Evolutionary conservation across 2,113 vertebrate genomes (phyloP).

Genomic region (Gyps fulvus): DNA sequence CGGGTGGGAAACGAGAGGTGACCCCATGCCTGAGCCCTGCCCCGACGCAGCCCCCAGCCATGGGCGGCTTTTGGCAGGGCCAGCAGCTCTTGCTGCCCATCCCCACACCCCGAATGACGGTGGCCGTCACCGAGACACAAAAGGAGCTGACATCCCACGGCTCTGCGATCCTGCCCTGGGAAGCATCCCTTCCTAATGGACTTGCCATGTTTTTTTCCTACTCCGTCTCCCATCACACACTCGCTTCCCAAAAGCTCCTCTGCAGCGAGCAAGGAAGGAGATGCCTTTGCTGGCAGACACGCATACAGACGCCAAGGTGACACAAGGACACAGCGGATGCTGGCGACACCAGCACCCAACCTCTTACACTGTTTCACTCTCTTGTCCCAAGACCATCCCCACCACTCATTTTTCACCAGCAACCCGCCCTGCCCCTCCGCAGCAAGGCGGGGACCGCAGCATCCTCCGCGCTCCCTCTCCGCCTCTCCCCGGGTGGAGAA

Average conservation of each 20-base stretch:
- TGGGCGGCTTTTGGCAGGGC: accelerated
- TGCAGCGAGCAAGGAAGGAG: not conserved
- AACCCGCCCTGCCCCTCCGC: not conserved
- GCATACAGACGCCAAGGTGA: not conserved
- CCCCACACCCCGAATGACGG: accelerated
- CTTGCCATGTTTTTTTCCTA: accelerated
- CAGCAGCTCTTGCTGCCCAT: not conserved
- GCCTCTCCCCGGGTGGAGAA: not conserved
- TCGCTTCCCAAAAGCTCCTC: not conserved
- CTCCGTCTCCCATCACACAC: not conserved
- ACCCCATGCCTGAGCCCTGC: not conserved
- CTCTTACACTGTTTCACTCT: not conserved
- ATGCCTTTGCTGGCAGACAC: not conserved
- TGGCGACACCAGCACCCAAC: not conserved
- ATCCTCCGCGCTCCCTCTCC: not conserved
- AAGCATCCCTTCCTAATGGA: not conserved
- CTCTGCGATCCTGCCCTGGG: not conserved
- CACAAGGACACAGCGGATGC: not conserved
- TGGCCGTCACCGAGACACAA: accelerated
- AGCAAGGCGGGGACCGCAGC: accelerated
- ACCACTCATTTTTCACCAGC: not conserved
- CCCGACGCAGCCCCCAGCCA: not conserved
- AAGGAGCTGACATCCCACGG: accelerated
- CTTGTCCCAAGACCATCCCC: not conserved
- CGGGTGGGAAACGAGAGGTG: not conserved